A percentile compares a stretch with the other conserved stretches of the same genome.
Conservation (phyloP, 2,888 invertebrate species). For the Diarsia dahlii region DNA sequence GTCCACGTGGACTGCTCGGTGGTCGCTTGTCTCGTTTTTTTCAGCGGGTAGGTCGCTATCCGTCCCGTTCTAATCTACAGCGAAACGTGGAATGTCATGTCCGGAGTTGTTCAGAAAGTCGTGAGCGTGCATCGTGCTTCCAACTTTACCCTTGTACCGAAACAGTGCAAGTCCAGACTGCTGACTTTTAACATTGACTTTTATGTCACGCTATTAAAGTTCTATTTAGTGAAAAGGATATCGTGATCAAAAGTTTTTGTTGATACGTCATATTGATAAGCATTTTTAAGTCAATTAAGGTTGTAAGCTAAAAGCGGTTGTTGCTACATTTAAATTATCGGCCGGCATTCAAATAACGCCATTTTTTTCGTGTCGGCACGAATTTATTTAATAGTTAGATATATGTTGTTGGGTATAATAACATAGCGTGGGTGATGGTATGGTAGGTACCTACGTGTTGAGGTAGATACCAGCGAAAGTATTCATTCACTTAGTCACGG, state of each 20-base stretch:
- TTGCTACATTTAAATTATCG: conserved; percentile 91
- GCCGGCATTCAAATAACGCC: conserved; percentile 90
- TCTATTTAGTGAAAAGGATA: conserved; percentile 64
- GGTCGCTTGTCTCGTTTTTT: conserved; percentile 90
- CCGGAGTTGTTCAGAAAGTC: conserved; percentile 91
- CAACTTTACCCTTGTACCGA: conserved; percentile 77
- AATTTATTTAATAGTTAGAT: conserved; percentile 88
- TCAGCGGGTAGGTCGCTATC: conserved; percentile 85
- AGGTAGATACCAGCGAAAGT: conserved; percentile 67
- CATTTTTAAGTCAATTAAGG: conserved; percentile 91
- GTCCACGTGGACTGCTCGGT: conserved; percentile 90
- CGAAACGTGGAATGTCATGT: conserved; percentile 91
- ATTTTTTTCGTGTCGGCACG: conserved; percentile 90
- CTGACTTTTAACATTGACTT: conserved; percentile 68
- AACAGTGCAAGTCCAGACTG: conserved; percentile 77
- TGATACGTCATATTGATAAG: conserved; percentile 86
- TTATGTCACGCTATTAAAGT: conserved; percentile 68
- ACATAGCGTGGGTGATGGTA: conserved; percentile 80
- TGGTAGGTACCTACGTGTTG: conserved; percentile 67
- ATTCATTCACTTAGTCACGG: conserved; percentile 81
- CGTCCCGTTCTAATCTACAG: conserved; percentile 90
- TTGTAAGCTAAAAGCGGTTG: conserved; percentile 91
- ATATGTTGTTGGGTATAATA: conserved; percentile 85
- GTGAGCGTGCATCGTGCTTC: conserved; percentile 91
- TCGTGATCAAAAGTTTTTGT: conserved; percentile 71